Conservation (phyloP, 2,888 invertebrate species). For the Gymnoscelis rufifasciata region DNA sequence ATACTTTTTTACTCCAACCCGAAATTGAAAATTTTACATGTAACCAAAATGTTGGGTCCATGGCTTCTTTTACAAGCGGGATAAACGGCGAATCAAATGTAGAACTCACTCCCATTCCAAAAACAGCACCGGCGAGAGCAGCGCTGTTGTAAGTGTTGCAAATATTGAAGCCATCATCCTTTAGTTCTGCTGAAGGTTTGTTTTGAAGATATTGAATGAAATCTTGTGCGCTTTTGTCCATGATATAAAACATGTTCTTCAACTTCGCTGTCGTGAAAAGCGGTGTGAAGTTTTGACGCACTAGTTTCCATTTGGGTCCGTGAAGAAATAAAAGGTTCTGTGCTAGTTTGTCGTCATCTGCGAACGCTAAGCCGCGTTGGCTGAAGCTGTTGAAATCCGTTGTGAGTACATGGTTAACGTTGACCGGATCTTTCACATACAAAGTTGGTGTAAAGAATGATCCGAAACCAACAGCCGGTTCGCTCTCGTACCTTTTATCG, state of each 20-base stretch:
- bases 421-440: constrained; percentile 40
- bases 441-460: constrained; percentile 32
- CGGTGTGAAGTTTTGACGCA: constrained; percentile 54
- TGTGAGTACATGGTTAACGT: constrained; percentile 42
- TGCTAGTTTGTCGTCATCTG: constrained; percentile 40
- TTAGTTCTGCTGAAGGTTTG: constrained; percentile 35
- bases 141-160: constrained; percentile 43
- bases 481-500: constrained; percentile 35
- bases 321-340: constrained; percentile 45
- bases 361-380: constrained; percentile 40
- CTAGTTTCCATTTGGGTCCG: constrained; percentile 49
- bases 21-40: constrained; percentile 39
- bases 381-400: constrained; percentile 45
- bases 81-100: constrained; percentile 54
- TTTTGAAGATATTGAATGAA: constrained; percentile 43
- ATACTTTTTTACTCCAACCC: constrained; percentile 28
- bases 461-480: constrained; percentile 48
- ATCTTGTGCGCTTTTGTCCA: constrained; percentile 47
- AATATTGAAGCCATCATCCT: constrained; percentile 35
- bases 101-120: constrained; percentile 53
- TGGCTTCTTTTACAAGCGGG: constrained; percentile 34
- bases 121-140: constrained; percentile 53
- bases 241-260: constrained; percentile 55
- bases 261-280: constrained; percentile 52
- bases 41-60: constrained; percentile 27